phyloP scores from a whole-genome alignment of 2,113 vertebrate species.

The Copsychus sechellarum region DNA sequence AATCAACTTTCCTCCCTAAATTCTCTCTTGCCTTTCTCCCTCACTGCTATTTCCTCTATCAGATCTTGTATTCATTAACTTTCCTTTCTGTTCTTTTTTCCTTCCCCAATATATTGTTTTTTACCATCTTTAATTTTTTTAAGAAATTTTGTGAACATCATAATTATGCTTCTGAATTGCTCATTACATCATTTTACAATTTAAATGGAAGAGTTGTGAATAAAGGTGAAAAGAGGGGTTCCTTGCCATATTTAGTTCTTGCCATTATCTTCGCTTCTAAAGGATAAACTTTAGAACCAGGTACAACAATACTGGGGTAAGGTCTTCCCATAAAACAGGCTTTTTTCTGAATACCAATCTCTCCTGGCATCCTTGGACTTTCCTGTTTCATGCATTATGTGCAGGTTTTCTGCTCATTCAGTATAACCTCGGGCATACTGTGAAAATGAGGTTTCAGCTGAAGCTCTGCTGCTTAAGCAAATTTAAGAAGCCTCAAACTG shows the following conservation, averaged over 20 bases:
- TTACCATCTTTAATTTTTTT: neutral
- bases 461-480: neutral
- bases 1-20: neutral
- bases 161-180: neutral
- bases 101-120: neutral
- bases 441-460: neutral
- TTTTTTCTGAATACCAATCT: neutral
- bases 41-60: neutral
- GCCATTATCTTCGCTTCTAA: neutral
- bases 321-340: neutral
- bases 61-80: neutral
- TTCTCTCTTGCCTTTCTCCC: neutral
- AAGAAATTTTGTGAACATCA: neutral
- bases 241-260: neutral
- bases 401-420: neutral
- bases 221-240: neutral
- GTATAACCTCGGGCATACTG: neutral
- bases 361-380: neutral
- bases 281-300: fast-evolving
- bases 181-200: neutral
- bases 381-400: neutral
- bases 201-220: neutral
- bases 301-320: neutral
- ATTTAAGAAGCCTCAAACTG: neutral
- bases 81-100: neutral